Evolutionary conservation across 2,888 invertebrate genomes (phyloP).

Genomic region (Mechanitis messenoides): DNA sequence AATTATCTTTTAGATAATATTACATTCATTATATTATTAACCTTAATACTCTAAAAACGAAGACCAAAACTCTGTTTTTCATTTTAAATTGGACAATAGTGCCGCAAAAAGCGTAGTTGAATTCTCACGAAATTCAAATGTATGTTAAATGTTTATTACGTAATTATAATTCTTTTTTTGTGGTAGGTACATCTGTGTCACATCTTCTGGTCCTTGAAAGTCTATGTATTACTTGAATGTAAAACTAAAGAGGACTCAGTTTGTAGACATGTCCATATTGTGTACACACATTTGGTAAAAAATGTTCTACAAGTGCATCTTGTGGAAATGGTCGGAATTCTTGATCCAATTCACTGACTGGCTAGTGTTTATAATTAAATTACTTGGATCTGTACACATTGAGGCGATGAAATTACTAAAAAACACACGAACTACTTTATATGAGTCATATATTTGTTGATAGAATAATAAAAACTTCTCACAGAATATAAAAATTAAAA

Average conservation of each 20-base stretch:
- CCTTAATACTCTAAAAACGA: neutral
- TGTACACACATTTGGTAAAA: neutral
- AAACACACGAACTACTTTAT: too few relatives aligned
- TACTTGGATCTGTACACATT: too few relatives aligned
- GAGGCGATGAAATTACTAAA: too few relatives aligned
- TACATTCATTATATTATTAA: neutral
- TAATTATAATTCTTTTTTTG: neutral
- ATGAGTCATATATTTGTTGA: too few relatives aligned
- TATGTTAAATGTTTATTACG: neutral
- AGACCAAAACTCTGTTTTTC: neutral
- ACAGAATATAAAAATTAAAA: too few relatives aligned
- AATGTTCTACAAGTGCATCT: slow-evolving; percentile 17
- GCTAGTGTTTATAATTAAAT: neutral
- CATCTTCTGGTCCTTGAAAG: neutral
- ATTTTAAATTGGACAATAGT: neutral
- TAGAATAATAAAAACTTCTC: too few relatives aligned
- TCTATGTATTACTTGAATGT: too few relatives aligned
- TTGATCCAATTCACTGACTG: slow-evolving; percentile 1
- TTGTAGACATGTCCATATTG: neutral
- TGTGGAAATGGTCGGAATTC: slow-evolving; percentile 19
- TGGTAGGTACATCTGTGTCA: too few relatives aligned
- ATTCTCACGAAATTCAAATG: slow-evolving; percentile 5
- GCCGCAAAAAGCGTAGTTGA: neutral
- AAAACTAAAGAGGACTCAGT: too few relatives aligned
- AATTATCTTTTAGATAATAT: slow-evolving; percentile 11